Conservation (phyloP, 2,888 invertebrate species). For the Erebia epiphron region DNA sequence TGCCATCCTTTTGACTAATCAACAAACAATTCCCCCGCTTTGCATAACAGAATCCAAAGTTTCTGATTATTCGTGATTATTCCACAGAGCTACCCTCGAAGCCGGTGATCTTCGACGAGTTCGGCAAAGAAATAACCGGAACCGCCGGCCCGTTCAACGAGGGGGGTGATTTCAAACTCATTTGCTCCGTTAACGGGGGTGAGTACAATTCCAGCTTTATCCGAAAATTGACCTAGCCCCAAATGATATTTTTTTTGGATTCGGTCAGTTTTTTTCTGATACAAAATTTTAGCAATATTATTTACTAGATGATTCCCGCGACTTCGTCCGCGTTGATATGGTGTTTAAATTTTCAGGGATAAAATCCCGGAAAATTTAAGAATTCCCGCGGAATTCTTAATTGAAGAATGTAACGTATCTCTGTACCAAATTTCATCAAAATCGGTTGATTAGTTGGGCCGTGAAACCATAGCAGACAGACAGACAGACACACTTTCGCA, state of each 20-base stretch:
- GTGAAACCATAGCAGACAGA: too few relatives aligned
- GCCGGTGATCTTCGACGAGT: constrained; percentile 88
- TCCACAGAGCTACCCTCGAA: constrained; percentile 88
- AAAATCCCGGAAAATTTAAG: too few relatives aligned
- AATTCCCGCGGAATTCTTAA: too few relatives aligned
- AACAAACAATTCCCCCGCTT: constrained; percentile 21
- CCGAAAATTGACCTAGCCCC: neutral
- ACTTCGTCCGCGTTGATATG: too few relatives aligned
- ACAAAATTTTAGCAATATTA: too few relatives aligned
- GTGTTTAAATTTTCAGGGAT: too few relatives aligned
- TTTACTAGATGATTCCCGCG: too few relatives aligned
- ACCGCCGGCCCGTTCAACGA: constrained; percentile 89
- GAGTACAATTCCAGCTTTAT: constrained; percentile 46
- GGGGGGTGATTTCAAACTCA: constrained; percentile 87
- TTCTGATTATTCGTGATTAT: constrained; percentile 48
- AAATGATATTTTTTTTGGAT: neutral
- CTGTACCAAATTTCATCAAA: too few relatives aligned
- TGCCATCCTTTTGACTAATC: constrained; percentile 22
- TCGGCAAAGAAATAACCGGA: constrained; percentile 84
- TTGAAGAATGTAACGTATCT: too few relatives aligned
- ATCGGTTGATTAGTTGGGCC: too few relatives aligned
- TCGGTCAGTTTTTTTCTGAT: neutral
- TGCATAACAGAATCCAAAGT: constrained; percentile 42
- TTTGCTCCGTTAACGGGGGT: constrained; percentile 90
- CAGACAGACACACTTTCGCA: too few relatives aligned